phyloP scores from a whole-genome alignment of 2,797 vertebrate genomes.

The Trichosurus vulpecula region DNA sequence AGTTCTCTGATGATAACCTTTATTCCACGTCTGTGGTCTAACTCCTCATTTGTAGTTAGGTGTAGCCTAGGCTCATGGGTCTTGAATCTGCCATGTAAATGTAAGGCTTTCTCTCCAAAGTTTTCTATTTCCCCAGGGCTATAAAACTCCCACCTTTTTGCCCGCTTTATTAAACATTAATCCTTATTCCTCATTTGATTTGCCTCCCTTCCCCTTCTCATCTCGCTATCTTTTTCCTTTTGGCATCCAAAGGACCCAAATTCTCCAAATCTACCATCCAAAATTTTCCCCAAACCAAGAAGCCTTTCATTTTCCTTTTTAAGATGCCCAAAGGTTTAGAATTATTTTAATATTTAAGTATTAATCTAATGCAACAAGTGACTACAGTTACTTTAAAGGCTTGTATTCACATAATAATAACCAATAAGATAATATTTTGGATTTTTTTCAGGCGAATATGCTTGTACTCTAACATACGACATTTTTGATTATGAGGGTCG shows the following conservation, averaged over 20 bases:
- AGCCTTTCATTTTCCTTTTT: not conserved
- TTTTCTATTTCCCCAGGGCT: not conserved
- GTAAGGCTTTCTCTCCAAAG: not conserved
- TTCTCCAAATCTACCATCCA: not conserved
- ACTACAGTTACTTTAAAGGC: not conserved
- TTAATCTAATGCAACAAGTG: not conserved
- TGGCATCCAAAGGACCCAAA: not conserved
- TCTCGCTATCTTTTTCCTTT: not conserved
- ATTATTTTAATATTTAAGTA: not conserved
- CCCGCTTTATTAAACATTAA: not conserved
- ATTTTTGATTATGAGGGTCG: slow-evolving; percentile 59
- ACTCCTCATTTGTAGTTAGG: not conserved
- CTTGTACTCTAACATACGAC: slow-evolving; percentile 70
- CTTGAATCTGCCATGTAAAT: not conserved
- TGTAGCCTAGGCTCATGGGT: not conserved
- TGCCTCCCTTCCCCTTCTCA: not conserved
- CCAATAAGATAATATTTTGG: slow-evolving; percentile 2
- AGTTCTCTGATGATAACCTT: not conserved
- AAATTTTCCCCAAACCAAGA: not conserved
- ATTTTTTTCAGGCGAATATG: slow-evolving; percentile 79
- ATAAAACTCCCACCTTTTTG: not conserved
- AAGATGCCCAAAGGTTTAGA: not conserved
- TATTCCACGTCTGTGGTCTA: not conserved
- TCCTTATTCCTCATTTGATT: not conserved
- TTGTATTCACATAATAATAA: not conserved